These are phyloP conservation scores for Hecatera dysodea DNA, from an alignment of 2,888 invertebrate species.

Conservation along the genomic window DNA sequence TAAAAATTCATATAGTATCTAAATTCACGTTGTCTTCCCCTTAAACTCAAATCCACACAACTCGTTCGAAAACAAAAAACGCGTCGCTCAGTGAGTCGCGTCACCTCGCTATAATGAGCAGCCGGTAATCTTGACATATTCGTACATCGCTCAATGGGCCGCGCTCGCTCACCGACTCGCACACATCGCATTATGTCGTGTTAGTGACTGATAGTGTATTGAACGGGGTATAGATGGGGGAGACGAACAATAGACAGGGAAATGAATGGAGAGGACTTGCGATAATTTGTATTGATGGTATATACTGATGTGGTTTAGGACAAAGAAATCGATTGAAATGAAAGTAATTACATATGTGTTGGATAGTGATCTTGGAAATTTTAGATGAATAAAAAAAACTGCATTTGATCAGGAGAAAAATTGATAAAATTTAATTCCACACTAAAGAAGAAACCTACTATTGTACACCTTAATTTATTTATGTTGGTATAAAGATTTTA, in stretches of 20 bases:
- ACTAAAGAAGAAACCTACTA: no score
- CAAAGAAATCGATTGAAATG: background rate
- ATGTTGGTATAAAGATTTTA: background rate
- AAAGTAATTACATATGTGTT: no score
- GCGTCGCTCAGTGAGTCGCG: conserved; percentile 31
- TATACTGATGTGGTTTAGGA: background rate
- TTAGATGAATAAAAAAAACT: background rate
- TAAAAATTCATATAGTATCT: no score
- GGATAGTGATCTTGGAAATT: background rate
- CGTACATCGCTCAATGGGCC: conserved; percentile 58
- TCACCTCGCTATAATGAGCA: conserved; percentile 48
- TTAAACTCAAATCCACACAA: background rate
- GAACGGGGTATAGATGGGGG: conserved; percentile 20
- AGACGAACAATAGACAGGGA: conserved; percentile 8
- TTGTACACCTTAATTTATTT: no score
- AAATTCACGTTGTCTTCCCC: no score
- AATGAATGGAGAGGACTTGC: background rate
- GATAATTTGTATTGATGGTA: background rate
- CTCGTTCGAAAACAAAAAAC: conserved; percentile 28
- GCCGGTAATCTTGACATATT: conserved; percentile 58
- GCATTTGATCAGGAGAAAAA: background rate
- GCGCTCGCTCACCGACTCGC: conserved; percentile 47
- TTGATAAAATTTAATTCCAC: background rate
- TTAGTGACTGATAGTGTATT: conserved; percentile 35
- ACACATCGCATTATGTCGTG: conserved; percentile 51